Percentiles rank a stretch among this genome's conserved stretches.
Evolutionary conservation across 2,888 invertebrate species (phyloP).

Genomic region (Therioaphis trifolii): DNA sequence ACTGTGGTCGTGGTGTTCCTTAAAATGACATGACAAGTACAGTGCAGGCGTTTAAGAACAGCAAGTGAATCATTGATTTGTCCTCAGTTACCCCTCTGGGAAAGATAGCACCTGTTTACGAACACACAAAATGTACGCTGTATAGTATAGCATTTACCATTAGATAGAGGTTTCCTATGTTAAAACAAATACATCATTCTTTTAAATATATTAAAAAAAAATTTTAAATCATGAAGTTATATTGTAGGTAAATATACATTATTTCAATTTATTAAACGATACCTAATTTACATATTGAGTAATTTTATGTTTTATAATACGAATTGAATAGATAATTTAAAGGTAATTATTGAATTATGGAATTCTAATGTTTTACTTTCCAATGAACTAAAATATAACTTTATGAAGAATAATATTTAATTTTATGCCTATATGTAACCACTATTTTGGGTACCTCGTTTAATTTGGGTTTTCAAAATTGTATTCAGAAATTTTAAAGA

Average conservation of each 20-base stretch:
- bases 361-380: no score
- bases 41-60: conserved; percentile 35
- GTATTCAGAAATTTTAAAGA: no score
- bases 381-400: no score
- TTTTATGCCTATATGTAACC: no score
- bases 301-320: no score
- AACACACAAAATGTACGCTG: conserved; percentile 48
- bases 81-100: conserved; percentile 57
- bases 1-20: background rate
- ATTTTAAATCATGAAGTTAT: conserved; percentile 26
- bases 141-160: conserved; percentile 30
- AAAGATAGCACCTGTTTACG: conserved; percentile 57
- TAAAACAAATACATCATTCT: background rate
- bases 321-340: no score
- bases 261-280: background rate
- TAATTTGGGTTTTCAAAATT: no score
- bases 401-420: no score
- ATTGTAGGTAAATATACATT: no score
- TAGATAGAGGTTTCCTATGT: background rate
- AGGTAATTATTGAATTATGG: no score
- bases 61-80: conserved; percentile 58
- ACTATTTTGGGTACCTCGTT: no score
- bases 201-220: background rate
- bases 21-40: background rate
- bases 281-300: no score